Percentiles rank a stretch among this genome's conserved stretches.
Conservation (phyloP, 92 coral and sea anemone genomes). For the Scolanthus callimorphus region DNA sequence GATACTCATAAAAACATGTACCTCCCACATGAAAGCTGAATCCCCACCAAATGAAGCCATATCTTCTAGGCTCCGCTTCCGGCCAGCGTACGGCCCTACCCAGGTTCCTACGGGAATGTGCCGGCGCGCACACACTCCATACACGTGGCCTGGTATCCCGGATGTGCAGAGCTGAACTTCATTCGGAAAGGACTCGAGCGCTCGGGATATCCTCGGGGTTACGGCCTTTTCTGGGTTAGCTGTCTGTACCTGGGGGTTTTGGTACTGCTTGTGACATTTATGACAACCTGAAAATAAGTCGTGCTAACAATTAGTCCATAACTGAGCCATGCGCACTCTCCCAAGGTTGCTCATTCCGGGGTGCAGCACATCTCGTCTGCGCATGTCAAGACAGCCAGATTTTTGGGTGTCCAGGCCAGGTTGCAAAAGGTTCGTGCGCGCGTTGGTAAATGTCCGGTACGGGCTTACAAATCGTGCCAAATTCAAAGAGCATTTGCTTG, state of each 20-base stretch:
- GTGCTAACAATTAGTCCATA: too few relatives aligned
- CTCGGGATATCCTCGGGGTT: conserved; percentile 23
- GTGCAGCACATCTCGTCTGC: too few relatives aligned
- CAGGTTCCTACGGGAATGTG: conserved; percentile 85
- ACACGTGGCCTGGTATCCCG: conserved; percentile 64
- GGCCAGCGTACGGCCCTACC: conserved; percentile 91
- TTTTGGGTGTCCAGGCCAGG: too few relatives aligned
- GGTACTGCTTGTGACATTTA: not conserved
- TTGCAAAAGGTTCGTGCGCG: too few relatives aligned
- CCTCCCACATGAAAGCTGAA: conserved; percentile 90
- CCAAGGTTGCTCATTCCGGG: too few relatives aligned
- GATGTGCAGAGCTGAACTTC: conserved; percentile 83
- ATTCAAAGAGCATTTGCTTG: too few relatives aligned
- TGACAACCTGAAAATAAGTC: not conserved
- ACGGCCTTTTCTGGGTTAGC: not conserved
- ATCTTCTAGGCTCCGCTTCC: conserved; percentile 24
- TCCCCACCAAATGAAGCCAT: conserved; percentile 21
- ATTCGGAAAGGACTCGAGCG: conserved; percentile 82
- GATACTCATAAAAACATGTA: too few relatives aligned
- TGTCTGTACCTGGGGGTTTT: too few relatives aligned
- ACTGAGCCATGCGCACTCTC: too few relatives aligned
- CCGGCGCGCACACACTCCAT: conserved; percentile 71
- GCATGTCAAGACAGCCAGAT: too few relatives aligned
- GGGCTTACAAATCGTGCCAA: too few relatives aligned
- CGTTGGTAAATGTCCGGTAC: too few relatives aligned